phyloP scores from a whole-genome alignment of 2,113 vertebrate genomes.

The Colistium nudipinnis region DNA sequence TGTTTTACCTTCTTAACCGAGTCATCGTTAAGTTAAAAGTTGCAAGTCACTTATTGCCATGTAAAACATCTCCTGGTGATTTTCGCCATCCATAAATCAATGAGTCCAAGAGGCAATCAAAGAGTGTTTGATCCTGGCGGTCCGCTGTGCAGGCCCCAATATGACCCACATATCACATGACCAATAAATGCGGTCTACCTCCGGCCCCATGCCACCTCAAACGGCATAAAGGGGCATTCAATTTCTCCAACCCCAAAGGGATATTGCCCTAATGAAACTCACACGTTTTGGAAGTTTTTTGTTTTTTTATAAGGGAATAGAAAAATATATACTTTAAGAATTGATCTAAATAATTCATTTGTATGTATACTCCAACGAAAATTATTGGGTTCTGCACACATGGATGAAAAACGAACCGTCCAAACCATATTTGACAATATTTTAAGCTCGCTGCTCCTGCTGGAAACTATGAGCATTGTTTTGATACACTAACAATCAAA shows the following conservation, averaged over 20 bases:
- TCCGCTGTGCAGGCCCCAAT: conserved; percentile 61
- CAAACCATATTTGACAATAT: no score
- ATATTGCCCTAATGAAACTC: conserved; percentile 19
- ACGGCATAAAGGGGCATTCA: conserved; percentile 53
- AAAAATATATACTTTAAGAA: no score
- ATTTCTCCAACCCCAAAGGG: conserved; percentile 32
- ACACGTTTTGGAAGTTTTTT: no score
- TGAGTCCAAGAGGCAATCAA: conserved; percentile 57
- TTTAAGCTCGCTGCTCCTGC: neutral
- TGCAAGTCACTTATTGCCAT: conserved; percentile 39
- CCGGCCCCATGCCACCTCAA: conserved; percentile 67
- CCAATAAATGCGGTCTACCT: conserved; percentile 70
- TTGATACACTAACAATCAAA: conserved; percentile 9
- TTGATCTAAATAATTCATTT: no score
- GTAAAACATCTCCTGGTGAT: conserved; percentile 48
- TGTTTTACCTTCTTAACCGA: conserved; percentile 38
- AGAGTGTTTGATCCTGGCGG: conserved; percentile 73
- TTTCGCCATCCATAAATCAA: conserved; percentile 63
- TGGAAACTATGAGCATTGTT: neutral
- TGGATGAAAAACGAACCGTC: neutral
- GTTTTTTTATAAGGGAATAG: no score
- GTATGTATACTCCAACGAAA: no score
- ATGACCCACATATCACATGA: conserved; percentile 71
- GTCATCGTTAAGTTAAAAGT: conserved; percentile 50
- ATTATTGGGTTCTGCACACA: neutral